phyloP scores from a whole-genome alignment of 2,113 vertebrate genomes.

The Eonycteris spelaea region DNA sequence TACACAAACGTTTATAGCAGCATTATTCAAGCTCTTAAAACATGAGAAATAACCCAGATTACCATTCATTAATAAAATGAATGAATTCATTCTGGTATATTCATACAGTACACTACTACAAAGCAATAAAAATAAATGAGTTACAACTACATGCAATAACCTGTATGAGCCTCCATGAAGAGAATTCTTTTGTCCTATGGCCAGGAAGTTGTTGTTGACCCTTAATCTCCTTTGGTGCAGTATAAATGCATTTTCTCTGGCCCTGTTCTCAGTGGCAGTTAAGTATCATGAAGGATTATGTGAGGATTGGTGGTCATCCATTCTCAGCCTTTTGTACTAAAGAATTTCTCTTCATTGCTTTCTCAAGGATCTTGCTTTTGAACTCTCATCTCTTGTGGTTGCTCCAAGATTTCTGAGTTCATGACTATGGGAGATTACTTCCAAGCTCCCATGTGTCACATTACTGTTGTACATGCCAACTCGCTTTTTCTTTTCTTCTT shows the following conservation, averaged over 20 bases:
- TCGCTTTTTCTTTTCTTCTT: not conserved
- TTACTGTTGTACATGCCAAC: not conserved
- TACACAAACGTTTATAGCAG: not conserved
- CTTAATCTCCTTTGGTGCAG: not conserved
- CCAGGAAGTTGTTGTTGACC: not conserved
- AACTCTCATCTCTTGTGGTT: not conserved
- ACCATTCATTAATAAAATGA: not conserved
- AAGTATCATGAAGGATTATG: not conserved
- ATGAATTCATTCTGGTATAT: not conserved
- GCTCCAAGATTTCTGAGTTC: not conserved
- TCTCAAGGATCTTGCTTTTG: not conserved
- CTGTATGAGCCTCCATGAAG: not conserved
- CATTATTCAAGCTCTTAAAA: not conserved
- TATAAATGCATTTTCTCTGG: not conserved
- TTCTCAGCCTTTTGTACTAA: not conserved
- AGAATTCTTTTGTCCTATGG: not conserved
- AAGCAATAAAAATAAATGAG: conserved; percentile 1
- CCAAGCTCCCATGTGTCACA: not conserved
- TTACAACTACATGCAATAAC: not conserved
- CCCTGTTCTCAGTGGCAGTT: not conserved
- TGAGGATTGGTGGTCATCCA: not conserved
- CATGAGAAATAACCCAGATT: not conserved
- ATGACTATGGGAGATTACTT: not conserved
- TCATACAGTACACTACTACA: not conserved
- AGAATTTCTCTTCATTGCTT: not conserved